phyloP scores from a whole-genome alignment of 37 sponge, comb jelly and placozoan species.

The Beroe forskalii region DNA sequence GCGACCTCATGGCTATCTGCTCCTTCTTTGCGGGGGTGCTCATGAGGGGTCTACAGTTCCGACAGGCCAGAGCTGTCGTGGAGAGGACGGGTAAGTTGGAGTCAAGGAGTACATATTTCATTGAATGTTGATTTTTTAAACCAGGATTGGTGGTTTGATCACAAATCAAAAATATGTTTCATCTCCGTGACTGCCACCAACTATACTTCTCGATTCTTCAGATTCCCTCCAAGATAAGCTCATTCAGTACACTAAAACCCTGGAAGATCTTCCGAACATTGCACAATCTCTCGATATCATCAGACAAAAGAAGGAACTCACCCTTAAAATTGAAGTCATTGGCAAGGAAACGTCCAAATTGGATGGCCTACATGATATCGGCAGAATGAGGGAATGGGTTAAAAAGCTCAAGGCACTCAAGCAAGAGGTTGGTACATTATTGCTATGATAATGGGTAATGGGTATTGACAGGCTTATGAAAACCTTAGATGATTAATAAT shows the following conservation, averaged over 20 bases:
- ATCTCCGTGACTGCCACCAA: too few species aligned
- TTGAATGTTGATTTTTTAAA: too few species aligned
- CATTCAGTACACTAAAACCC: slow-evolving; percentile 20
- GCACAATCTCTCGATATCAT: slow-evolving; percentile 54
- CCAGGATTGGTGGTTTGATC: too few species aligned
- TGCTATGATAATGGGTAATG: too few species aligned
- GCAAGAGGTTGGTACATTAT: background rate
- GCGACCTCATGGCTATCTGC: slow-evolving; percentile 67
- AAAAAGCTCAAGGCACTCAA: background rate
- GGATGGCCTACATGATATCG: slow-evolving; percentile 15
- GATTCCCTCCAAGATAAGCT: slow-evolving; percentile 59
- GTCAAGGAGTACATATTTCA: too few species aligned
- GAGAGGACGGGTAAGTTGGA: slow-evolving; percentile 67
- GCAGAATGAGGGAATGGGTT: slow-evolving; percentile 1
- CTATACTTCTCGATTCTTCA: too few species aligned
- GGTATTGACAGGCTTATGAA: too few species aligned
- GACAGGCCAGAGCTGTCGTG: slow-evolving; percentile 71
- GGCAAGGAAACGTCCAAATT: slow-evolving; percentile 35
- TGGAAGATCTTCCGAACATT: slow-evolving; percentile 58
- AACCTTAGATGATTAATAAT: too few species aligned
- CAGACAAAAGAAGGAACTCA: slow-evolving; percentile 44
- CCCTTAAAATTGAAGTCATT: slow-evolving; percentile 58
- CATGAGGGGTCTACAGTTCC: slow-evolving; percentile 71
- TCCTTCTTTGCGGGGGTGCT: slow-evolving; percentile 72
- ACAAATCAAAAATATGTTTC: too few species aligned